phyloP scores from a whole-genome alignment of 2,888 invertebrate species.

The Drosophila rellima region DNA sequence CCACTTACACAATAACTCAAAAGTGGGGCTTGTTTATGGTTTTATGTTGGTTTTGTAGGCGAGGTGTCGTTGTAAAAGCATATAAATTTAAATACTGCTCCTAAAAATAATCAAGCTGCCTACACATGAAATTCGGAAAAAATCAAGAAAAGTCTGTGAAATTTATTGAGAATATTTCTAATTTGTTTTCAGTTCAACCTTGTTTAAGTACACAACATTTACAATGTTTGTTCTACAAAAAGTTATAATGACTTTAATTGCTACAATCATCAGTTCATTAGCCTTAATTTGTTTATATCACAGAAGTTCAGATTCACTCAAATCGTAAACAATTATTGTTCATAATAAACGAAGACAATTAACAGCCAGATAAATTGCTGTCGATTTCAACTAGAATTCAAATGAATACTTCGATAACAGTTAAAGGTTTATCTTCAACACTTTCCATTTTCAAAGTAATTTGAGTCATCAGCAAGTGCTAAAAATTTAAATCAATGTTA shows the following conservation, averaged over 20 bases:
- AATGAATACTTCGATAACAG: neutral
- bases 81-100: slow-evolving; percentile 1
- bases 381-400: slow-evolving; percentile 1
- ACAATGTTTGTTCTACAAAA: slow-evolving; percentile 16
- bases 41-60: slow-evolving; percentile 1
- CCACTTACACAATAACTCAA: slow-evolving; percentile 18
- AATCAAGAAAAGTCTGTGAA: slow-evolving; percentile 4
- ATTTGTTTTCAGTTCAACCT: neutral
- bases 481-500: slow-evolving; percentile 49
- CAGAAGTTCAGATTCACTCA: slow-evolving; percentile 20
- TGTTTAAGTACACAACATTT: slow-evolving; percentile 8
- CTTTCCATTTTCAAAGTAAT: slow-evolving; percentile 51
- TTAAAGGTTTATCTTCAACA: slow-evolving; percentile 16
- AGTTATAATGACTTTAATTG: slow-evolving; percentile 50
- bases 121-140: neutral
- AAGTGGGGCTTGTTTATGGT: neutral
- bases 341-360: slow-evolving; percentile 16
- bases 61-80: slow-evolving; percentile 4
- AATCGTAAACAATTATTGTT: slow-evolving; percentile 19
- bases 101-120: slow-evolving; percentile 6
- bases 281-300: slow-evolving; percentile 42
- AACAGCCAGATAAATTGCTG: slow-evolving; percentile 16
- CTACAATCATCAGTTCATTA: slow-evolving; percentile 32
- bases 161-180: neutral
- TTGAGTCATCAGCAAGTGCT: slow-evolving; percentile 42